phyloP scores from a whole-genome alignment of 2,113 vertebrate species.

The Oceanodroma tethys region DNA sequence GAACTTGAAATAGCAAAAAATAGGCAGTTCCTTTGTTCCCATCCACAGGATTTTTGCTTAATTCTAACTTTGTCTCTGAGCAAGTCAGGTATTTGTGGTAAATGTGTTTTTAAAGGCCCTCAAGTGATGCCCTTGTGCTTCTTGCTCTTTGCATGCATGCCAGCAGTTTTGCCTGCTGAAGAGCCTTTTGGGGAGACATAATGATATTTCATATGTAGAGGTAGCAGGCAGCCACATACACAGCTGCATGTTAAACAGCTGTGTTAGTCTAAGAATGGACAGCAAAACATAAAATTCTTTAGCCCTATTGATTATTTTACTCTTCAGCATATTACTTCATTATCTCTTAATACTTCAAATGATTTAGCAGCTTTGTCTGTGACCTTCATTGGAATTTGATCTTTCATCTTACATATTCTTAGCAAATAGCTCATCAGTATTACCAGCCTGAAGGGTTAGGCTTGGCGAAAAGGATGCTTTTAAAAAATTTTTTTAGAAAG shows the following conservation, averaged over 20 bases:
- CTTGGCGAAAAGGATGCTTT: not conserved
- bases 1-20: not conserved
- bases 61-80: not conserved
- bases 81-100: not conserved
- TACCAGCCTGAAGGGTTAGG: not conserved
- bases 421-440: not conserved
- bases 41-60: not conserved
- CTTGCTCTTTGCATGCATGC: not conserved
- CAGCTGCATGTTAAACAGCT: not conserved
- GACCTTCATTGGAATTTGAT: not conserved
- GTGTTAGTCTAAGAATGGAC: not conserved
- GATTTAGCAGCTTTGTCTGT: not conserved
- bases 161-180: not conserved
- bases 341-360: not conserved
- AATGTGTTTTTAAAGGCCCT: not conserved
- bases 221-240: not conserved
- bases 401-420: not conserved
- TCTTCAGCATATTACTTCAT: not conserved
- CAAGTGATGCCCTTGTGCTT: not conserved
- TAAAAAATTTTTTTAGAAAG: not conserved
- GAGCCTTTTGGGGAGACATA: not conserved
- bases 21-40: not conserved
- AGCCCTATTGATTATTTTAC: not conserved
- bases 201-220: not conserved
- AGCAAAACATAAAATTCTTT: not conserved